These are phyloP conservation scores for Argyresthia goedartella DNA, from an alignment of 2,888 invertebrate genomes.

Conservation along the genomic window DNA sequence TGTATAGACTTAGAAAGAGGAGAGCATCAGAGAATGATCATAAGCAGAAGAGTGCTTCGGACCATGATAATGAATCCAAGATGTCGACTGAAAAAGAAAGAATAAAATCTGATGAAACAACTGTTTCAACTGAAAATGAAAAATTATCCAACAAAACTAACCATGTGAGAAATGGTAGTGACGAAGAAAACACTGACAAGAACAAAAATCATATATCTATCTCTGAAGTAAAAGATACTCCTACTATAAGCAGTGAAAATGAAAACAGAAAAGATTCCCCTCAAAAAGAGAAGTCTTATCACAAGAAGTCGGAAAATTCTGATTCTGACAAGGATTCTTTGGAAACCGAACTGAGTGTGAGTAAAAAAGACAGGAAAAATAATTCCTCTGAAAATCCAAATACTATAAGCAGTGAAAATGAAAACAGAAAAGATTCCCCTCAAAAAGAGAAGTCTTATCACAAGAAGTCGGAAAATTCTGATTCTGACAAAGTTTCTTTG, in stretches of 20 bases:
- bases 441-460: neutral
- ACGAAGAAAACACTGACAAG: too few relatives aligned
- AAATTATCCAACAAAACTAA: neutral
- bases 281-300: constrained; percentile 1
- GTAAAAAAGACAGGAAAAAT: neutral
- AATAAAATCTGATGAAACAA: neutral
- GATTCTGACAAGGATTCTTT: too few relatives aligned
- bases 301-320: neutral
- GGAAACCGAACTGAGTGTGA: too few relatives aligned
- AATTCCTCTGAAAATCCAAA: neutral
- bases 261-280: neutral
- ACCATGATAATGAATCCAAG: too few relatives aligned
- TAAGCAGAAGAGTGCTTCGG: too few relatives aligned
- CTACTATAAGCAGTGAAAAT: neutral
- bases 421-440: neutral
- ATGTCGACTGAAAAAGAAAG: neutral
- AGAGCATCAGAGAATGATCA: neutral
- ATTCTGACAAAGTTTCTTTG: neutral
- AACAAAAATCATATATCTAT: too few relatives aligned
- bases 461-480: neutral
- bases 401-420: neutral
- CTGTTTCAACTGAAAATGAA: neutral
- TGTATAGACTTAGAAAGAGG: constrained; percentile 26
- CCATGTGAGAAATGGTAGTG: neutral
- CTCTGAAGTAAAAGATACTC: neutral